These are phyloP conservation scores for Formica exsecta DNA, from an alignment of 1,140 invertebrate genomes.

Conservation along the genomic window DNA sequence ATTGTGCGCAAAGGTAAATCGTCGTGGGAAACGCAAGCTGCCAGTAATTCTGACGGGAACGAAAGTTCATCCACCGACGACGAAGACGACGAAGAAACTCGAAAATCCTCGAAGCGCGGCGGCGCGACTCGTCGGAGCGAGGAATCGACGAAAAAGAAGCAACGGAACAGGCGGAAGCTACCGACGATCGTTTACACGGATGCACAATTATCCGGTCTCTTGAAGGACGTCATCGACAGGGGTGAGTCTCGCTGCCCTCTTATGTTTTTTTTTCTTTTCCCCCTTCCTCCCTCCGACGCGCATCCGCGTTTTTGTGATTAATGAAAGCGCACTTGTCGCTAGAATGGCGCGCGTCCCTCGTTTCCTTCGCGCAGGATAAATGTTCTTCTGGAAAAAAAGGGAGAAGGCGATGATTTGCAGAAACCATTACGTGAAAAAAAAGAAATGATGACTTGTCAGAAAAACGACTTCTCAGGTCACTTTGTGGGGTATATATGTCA, in stretches of 20 bases:
- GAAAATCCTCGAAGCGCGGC: constrained; percentile 69
- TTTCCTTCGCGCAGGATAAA: constrained; percentile 51
- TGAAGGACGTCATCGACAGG: constrained; percentile 83
- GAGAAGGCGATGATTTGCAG: constrained; percentile 16
- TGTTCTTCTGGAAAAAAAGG: constrained; percentile 33
- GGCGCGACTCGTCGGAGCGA: constrained; percentile 41
- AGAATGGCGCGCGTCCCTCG: constrained; percentile 39
- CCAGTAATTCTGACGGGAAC: constrained; percentile 76
- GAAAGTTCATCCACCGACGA: constrained; percentile 65
- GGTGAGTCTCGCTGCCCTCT: constrained; percentile 74
- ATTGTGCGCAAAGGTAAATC: constrained; percentile 78
- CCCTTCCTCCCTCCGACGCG: background rate
- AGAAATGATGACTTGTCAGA: constrained; percentile 65
- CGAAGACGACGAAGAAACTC: constrained; percentile 69
- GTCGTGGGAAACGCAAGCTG: constrained; percentile 82
- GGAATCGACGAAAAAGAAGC: constrained; percentile 66
- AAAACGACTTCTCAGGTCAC: constrained; percentile 33
- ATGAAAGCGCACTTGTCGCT: constrained; percentile 65
- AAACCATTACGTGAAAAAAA: constrained; percentile 46
- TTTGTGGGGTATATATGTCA: constrained; percentile 43
- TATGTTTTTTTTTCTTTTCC: background rate
- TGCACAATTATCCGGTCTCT: constrained; percentile 82
- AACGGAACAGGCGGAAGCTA: constrained; percentile 71
- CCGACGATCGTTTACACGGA: constrained; percentile 81
- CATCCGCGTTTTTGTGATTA: constrained; percentile 65